Conservation (phyloP, 2,113 vertebrate species). For the Callaeas wilsoni region DNA sequence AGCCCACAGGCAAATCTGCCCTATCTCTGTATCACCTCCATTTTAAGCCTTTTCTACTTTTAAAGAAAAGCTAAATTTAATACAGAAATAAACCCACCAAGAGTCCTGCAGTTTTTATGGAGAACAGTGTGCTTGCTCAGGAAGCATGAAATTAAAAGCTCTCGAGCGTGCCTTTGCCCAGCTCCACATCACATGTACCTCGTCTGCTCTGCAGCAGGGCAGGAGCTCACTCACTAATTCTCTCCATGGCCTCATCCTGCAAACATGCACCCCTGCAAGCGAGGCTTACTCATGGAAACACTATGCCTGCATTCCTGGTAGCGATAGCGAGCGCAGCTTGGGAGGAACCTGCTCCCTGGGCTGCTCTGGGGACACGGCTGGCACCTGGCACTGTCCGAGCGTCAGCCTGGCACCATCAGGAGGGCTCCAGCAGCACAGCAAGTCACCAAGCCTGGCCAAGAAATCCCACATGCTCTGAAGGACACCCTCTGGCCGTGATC, state of each 20-base stretch:
- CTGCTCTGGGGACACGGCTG: constrained; percentile 7
- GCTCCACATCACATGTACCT: background rate
- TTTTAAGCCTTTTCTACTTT: background rate
- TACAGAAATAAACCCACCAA: background rate
- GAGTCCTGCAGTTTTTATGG: background rate
- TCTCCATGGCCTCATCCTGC: constrained; percentile 47
- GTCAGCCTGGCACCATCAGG: background rate
- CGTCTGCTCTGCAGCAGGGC: background rate
- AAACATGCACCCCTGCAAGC: constrained; percentile 40
- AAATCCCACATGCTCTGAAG: background rate
- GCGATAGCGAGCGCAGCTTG: rapidly evolving
- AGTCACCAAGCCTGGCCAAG: background rate
- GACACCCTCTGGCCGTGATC: background rate
- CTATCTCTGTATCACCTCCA: background rate
- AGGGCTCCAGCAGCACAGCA: background rate
- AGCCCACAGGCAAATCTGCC: background rate
- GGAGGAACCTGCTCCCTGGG: background rate
- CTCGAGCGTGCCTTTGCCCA: background rate
- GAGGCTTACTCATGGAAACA: constrained; percentile 55
- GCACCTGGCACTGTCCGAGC: background rate
- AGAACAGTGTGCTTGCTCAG: background rate
- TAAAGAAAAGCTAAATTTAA: background rate
- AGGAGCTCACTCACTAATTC: background rate
- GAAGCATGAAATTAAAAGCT: constrained; percentile 38
- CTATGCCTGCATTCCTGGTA: constrained; percentile 24